Conservation (phyloP, 2,888 invertebrate genomes). For the Ypsolopha sequella region DNA sequence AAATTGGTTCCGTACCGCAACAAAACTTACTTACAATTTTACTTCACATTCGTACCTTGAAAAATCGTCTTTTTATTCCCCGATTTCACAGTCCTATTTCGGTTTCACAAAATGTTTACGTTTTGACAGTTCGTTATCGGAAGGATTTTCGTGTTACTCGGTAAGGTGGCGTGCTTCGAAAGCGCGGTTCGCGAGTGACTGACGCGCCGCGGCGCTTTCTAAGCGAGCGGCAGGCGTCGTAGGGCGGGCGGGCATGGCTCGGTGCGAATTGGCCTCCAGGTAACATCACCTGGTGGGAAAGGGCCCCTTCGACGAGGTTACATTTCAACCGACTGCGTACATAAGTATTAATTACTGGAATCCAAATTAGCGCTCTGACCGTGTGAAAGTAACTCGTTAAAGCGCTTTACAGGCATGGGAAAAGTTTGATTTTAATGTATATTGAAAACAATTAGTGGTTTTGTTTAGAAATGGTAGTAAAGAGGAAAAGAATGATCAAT, state of each 20-base stretch:
- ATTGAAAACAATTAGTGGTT: no score
- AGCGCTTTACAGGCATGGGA: neutral
- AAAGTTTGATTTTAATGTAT: no score
- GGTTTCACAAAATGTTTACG: neutral
- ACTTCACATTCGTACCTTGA: neutral
- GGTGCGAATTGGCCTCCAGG: no score
- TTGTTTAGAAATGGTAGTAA: no score
- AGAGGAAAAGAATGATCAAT: no score
- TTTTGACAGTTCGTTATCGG: neutral
- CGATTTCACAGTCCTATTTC: neutral
- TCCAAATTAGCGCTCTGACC: constrained; percentile 56
- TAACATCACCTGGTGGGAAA: constrained; percentile 12
- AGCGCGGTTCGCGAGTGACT: neutral
- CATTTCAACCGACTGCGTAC: constrained; percentile 21
- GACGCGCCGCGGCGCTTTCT: neutral
- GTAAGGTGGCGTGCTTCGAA: neutral
- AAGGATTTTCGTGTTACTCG: neutral
- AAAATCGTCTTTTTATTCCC: neutral
- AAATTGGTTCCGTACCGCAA: constrained; percentile 1
- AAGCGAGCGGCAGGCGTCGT: neutral
- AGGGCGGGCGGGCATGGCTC: constrained; percentile 18
- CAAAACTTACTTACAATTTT: neutral
- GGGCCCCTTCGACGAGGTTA: constrained; percentile 38
- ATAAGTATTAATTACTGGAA: constrained; percentile 50
- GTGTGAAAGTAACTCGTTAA: constrained; percentile 14